These are phyloP conservation scores for Ornithoptera alexandrae DNA, from an alignment of 2,888 invertebrate genomes.

Conservation along the genomic window DNA sequence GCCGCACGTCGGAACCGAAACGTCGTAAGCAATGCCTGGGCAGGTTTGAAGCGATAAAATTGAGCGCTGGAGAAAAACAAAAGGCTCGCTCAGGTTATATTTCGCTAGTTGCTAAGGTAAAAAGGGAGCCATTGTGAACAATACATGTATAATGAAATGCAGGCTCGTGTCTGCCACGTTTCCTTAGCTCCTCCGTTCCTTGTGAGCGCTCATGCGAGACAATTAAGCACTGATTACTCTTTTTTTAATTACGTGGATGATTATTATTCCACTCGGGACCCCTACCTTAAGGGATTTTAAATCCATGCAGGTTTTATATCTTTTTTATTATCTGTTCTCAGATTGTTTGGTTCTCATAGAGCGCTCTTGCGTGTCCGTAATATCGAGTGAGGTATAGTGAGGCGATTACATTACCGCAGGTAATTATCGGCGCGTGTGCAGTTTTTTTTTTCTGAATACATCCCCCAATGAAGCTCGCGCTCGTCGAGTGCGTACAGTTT, in stretches of 20 bases:
- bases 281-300: slow-evolving; percentile 15
- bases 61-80: slow-evolving; percentile 46
- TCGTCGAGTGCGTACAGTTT: slow-evolving; percentile 53
- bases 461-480: slow-evolving; percentile 57
- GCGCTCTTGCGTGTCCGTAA: slow-evolving; percentile 57
- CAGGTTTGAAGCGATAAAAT: slow-evolving; percentile 45
- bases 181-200: slow-evolving; percentile 36
- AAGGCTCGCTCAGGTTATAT: slow-evolving; percentile 33
- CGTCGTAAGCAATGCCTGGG: slow-evolving; percentile 33
- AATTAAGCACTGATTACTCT: slow-evolving; percentile 29
- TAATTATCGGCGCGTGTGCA: slow-evolving; percentile 76
- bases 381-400: slow-evolving; percentile 43
- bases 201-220: slow-evolving; percentile 42
- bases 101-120: slow-evolving; percentile 26
- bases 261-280: slow-evolving; percentile 22
- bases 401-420: slow-evolving; percentile 49
- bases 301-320: slow-evolving; percentile 8
- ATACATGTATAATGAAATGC: slow-evolving; percentile 22
- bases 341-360: slow-evolving; percentile 53
- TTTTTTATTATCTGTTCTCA: slow-evolving; percentile 23
- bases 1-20: slow-evolving; percentile 42
- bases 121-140: slow-evolving; percentile 16
- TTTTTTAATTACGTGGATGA: slow-evolving; percentile 10
- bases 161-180: slow-evolving; percentile 30
- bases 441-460: slow-evolving; percentile 63